Evolutionary conservation across 1,140 invertebrate species (phyloP), one percentile per base, ranked within the genome.

Genomic region (Zophobas atratus): DNA sequence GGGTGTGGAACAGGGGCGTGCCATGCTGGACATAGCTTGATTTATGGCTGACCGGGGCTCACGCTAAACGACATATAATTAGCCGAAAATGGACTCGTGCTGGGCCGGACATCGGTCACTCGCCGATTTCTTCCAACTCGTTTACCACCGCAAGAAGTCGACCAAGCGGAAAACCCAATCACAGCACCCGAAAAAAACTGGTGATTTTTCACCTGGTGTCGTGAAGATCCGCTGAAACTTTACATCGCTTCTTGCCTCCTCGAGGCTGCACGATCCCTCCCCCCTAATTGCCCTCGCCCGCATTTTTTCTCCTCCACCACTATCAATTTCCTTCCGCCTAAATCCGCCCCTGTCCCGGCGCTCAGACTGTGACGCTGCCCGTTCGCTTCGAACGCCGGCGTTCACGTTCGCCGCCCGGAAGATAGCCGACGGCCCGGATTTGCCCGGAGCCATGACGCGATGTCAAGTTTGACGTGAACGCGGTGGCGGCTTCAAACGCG

Each of bases 71-170:
- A 67, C 48, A 67, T 74, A 78, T 80, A 81, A 82, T 82, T 82
- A 80, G 79, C 73, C 78, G 72, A 78, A 80, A 80, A 85, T 85
- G 78, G 82, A 82, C 84, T 85, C 84, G 84, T 85, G 84, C 84
- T 85, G 84, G 81, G 82, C 82, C 78, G 83, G 84, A 83, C 84
- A 82, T 67, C 82, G 84, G 84, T 84, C 83, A 85, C 34, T 20
- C 36, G 38, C 39, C 73, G 55, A 72, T 74, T 43, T 8, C 55
- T 72, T 72, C 53, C 48, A 48, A 77, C 70, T 77, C 56, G 75
- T 77, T 78, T 78, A 67, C 38, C 39, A 41, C 4, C 4, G 32
- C 33, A 2, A 34, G 1, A 55, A 55, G 20, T 8, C n/a, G 2
- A 33, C 20, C 6, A 5, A 55, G 35, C 53, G 2, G 53, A 32